phyloP scores from a whole-genome alignment of 2,797 vertebrate genomes.

The Bovichtus diacanthus region DNA sequence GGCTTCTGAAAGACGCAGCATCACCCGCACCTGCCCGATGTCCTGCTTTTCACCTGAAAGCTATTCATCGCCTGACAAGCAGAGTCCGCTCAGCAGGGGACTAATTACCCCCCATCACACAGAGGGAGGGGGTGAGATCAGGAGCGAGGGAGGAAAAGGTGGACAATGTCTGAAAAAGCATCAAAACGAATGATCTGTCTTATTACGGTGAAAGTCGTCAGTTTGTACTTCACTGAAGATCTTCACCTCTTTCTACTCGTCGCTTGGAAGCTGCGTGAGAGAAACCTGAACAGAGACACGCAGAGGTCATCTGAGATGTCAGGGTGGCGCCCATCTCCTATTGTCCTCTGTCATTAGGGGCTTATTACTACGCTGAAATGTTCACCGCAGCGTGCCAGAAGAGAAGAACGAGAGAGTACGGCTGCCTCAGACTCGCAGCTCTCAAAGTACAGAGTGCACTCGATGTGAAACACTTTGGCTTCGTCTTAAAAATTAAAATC shows the following conservation, averaged over 20 bases:
- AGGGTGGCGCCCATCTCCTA: conserved; percentile 56
- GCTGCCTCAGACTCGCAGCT: neutral
- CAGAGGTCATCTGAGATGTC: conserved; percentile 67
- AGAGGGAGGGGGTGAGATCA: neutral
- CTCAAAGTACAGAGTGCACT: too few species aligned
- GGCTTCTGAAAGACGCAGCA: conserved; percentile 53
- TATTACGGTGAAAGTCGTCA: neutral
- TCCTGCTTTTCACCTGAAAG: conserved; percentile 60
- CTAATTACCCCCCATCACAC: conserved; percentile 67
- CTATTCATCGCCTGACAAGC: conserved; percentile 72
- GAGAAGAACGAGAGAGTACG: neutral
- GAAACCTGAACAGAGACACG: conserved; percentile 70
- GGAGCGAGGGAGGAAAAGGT: neutral
- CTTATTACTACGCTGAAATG: conserved; percentile 55
- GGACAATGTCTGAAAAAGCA: too few species aligned
- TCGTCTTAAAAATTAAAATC: too few species aligned
- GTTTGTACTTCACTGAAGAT: neutral
- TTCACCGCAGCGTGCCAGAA: neutral
- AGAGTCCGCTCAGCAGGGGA: conserved; percentile 69
- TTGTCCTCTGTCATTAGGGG: conserved; percentile 76
- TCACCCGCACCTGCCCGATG: conserved; percentile 53
- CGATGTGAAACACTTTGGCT: too few species aligned
- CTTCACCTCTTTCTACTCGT: neutral
- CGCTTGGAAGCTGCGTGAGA: conserved; percentile 19
- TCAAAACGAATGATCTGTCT: too few species aligned